Percentiles rank a stretch among this genome's conserved stretches.
phyloP scores from a whole-genome alignment of 1,140 invertebrate species.

The Sweltsa coloradensis region DNA sequence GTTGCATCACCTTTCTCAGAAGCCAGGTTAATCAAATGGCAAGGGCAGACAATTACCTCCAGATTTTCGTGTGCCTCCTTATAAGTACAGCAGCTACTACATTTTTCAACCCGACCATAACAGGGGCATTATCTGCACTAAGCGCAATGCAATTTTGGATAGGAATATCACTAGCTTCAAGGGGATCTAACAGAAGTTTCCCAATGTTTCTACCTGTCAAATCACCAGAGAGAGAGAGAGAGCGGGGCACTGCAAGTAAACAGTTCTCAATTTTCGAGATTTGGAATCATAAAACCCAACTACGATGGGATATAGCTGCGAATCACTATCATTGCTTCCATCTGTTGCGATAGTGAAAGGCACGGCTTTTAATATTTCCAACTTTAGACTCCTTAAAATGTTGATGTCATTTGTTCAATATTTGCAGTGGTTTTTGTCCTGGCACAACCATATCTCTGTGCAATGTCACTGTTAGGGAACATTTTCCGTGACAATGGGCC shows the following conservation, averaged over 20 bases:
- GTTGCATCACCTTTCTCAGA: not conserved
- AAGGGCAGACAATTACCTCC: not conserved
- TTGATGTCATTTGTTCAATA: not conserved
- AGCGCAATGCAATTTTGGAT: not conserved
- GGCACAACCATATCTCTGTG: conserved; percentile 1
- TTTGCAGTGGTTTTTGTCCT: not conserved
- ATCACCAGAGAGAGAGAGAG: no score
- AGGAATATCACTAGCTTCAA: not conserved
- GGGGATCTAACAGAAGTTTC: not conserved
- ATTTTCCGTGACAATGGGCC: not conserved
- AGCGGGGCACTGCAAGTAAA: no score
- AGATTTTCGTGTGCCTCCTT: not conserved
- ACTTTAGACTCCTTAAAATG: not conserved
- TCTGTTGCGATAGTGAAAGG: not conserved
- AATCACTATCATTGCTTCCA: not conserved
- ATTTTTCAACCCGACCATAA: conserved; percentile 1
- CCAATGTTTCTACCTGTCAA: not conserved
- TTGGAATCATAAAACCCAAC: conserved; percentile 1
- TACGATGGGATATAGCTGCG: not conserved
- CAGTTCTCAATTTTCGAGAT: no score
- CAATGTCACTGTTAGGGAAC: not conserved
- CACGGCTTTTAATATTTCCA: not conserved
- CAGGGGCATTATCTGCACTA: conserved; percentile 1
- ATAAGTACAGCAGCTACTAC: not conserved
- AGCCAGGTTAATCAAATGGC: conserved; percentile 1